Conservation (phyloP, 2,888 invertebrate genomes). For the Eudemis profundana region DNA sequence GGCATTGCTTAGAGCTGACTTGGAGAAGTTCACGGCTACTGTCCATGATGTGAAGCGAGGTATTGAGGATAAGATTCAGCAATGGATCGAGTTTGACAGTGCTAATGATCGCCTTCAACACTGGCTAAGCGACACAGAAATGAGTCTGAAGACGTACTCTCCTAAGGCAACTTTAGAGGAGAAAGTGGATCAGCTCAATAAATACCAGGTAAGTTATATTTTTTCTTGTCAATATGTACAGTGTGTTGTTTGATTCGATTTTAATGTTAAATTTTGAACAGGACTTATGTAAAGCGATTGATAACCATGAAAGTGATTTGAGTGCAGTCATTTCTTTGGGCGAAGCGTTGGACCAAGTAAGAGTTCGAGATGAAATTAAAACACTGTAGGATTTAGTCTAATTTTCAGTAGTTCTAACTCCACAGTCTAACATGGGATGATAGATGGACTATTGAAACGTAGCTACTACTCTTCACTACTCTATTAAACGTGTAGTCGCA, state of each 20-base stretch:
- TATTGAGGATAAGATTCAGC: constrained; percentile 93
- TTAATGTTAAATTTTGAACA: constrained; percentile 79
- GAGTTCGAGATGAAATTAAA: constrained; percentile 66
- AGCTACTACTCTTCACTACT: constrained; percentile 24
- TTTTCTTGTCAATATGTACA: constrained; percentile 35
- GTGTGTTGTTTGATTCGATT: constrained; percentile 47
- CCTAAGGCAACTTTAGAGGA: constrained; percentile 94
- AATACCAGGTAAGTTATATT: constrained; percentile 90
- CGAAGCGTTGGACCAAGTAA: constrained; percentile 94
- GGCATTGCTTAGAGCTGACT: constrained; percentile 91
- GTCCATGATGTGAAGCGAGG: constrained; percentile 91
- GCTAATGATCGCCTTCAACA: constrained; percentile 92
- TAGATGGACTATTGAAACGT: constrained; percentile 20
- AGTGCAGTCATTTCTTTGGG: constrained; percentile 90
- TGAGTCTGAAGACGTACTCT: constrained; percentile 92
- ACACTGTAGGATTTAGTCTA: constrained; percentile 76
- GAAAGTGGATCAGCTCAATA: constrained; percentile 94
- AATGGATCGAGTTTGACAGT: constrained; percentile 96
- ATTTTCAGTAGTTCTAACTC: constrained; percentile 81
- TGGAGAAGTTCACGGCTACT: constrained; percentile 92
- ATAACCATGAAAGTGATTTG: constrained; percentile 89
- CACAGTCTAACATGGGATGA: constrained; percentile 64
- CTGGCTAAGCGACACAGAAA: constrained; percentile 95
- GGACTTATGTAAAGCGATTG: constrained; percentile 91
- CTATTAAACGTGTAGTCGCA: background rate